These are phyloP conservation scores for Nemapogon koenigi DNA, from an alignment of 2,888 invertebrate genomes.

Conservation along the genomic window DNA sequence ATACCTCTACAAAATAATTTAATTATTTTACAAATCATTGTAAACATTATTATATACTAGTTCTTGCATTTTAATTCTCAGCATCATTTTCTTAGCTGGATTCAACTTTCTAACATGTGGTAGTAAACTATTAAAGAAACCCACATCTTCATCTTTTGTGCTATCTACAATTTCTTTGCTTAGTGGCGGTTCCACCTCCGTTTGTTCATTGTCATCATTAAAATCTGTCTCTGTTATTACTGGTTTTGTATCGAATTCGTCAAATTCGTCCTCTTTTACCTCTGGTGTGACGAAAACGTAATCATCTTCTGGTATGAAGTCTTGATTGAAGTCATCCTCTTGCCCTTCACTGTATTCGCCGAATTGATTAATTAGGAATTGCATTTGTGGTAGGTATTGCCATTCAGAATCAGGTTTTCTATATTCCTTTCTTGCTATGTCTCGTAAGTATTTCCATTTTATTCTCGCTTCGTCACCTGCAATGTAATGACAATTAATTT, in stretches of 20 bases:
- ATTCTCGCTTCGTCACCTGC: slow-evolving; percentile 53
- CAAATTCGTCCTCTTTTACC: slow-evolving; percentile 50
- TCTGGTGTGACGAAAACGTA: slow-evolving; percentile 27
- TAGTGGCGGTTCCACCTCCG: slow-evolving; percentile 22
- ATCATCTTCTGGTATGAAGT: slow-evolving; percentile 24
- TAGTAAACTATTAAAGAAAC: slow-evolving; percentile 51
- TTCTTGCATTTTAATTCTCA: slow-evolving; percentile 57
- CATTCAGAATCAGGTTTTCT: slow-evolving; percentile 50
- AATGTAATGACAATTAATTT: too few relatives aligned
- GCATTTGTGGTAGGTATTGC: slow-evolving; percentile 46
- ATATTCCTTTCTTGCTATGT: slow-evolving; percentile 52
- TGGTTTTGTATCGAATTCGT: slow-evolving; percentile 55
- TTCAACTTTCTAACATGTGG: slow-evolving; percentile 53
- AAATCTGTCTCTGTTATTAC: slow-evolving; percentile 55
- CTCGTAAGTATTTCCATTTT: slow-evolving; percentile 56
- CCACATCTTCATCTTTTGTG: slow-evolving; percentile 49
- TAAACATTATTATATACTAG: slow-evolving; percentile 56
- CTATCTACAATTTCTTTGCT: slow-evolving; percentile 7
- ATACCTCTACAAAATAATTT: too few relatives aligned
- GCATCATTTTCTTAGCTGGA: slow-evolving; percentile 53
- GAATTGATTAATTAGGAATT: slow-evolving; percentile 50
- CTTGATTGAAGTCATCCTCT: slow-evolving; percentile 26
- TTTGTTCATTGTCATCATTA: slow-evolving; percentile 53
- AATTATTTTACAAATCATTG: too few relatives aligned
- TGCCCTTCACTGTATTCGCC: slow-evolving; percentile 42